Percentiles rank a stretch among this genome's conserved stretches.
phyloP scores from a whole-genome alignment of 1,140 invertebrate species.

The Coenobita brevimanus region DNA sequence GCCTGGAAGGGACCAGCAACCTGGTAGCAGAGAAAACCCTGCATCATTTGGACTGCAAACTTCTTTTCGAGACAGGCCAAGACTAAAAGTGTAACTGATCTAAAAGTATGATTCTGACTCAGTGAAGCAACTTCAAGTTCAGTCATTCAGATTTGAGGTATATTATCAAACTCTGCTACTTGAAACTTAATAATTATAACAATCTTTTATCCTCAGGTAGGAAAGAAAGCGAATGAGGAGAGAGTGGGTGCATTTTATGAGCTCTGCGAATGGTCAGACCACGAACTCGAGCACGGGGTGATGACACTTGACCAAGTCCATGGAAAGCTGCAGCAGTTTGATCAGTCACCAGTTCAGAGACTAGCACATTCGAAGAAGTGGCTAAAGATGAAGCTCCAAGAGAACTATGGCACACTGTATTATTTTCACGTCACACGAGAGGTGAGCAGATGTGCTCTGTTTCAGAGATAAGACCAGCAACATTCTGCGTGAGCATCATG shows the following conservation, averaged over 20 bases:
- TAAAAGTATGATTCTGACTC: background rate
- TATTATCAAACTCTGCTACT: no score
- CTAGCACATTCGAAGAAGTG: slow-evolving; percentile 7
- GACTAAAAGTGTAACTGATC: background rate
- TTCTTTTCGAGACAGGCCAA: slow-evolving; percentile 32
- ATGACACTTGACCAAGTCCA: slow-evolving; percentile 35
- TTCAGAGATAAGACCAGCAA: background rate
- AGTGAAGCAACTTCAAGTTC: no score
- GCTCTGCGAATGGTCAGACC: slow-evolving; percentile 25
- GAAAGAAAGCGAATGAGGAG: slow-evolving; percentile 21
- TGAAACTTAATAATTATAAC: no score
- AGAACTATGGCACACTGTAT: slow-evolving; percentile 17
- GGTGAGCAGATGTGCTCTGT: slow-evolving; percentile 2
- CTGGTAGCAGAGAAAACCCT: slow-evolving; percentile 25
- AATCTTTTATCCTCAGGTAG: no score
- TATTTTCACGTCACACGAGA: slow-evolving; percentile 21
- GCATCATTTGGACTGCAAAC: slow-evolving; percentile 19
- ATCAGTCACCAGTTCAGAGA: slow-evolving; percentile 7
- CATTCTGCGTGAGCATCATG: slow-evolving; percentile 18
- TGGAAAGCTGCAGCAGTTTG: slow-evolving; percentile 30
- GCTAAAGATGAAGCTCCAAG: slow-evolving; percentile 23
- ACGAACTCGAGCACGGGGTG: slow-evolving; percentile 19
- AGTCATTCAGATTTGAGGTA: no score
- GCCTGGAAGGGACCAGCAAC: slow-evolving; percentile 30
- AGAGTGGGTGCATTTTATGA: background rate